These are phyloP conservation scores for Glaucopsyche alexis DNA, from an alignment of 2,888 invertebrate species.

Conservation along the genomic window DNA sequence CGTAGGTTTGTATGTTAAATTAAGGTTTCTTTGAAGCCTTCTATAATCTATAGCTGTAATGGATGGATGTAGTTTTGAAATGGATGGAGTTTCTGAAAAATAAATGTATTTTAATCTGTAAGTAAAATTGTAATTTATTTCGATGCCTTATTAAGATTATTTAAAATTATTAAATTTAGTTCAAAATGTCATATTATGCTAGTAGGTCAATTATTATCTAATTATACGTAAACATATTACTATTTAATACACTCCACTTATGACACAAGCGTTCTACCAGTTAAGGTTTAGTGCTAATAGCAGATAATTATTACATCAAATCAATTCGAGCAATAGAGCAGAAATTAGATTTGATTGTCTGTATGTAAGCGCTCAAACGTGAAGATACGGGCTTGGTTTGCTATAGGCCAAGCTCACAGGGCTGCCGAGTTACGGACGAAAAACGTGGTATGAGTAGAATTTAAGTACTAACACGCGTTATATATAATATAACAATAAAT, in stretches of 20 bases:
- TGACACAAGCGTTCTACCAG: neutral
- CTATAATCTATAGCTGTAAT: too few species aligned
- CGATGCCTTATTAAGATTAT: too few species aligned
- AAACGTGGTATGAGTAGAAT: too few species aligned
- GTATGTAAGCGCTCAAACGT: slow-evolving; percentile 35
- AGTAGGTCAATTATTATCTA: neutral
- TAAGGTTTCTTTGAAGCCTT: too few species aligned
- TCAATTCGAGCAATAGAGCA: slow-evolving; percentile 35
- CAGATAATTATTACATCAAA: slow-evolving; percentile 29
- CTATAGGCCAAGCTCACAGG: neutral
- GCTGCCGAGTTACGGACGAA: neutral
- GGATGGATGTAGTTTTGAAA: too few species aligned
- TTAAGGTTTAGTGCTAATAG: slow-evolving; percentile 30
- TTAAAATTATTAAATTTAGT: neutral
- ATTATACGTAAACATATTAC: neutral
- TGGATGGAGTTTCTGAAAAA: too few species aligned
- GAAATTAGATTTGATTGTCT: slow-evolving; percentile 39
- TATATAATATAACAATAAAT: too few species aligned
- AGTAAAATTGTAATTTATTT: too few species aligned
- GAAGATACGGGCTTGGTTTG: slow-evolving; percentile 34
- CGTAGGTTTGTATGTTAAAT: too few species aligned
- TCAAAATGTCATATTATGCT: neutral
- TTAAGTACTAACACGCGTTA: too few species aligned
- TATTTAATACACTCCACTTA: neutral
- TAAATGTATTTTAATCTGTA: too few species aligned